A percentile compares a stretch with the other conserved stretches of the same genome.
Conservation (phyloP, 2,888 invertebrate genomes). For the Stegana nigrithorax region DNA sequence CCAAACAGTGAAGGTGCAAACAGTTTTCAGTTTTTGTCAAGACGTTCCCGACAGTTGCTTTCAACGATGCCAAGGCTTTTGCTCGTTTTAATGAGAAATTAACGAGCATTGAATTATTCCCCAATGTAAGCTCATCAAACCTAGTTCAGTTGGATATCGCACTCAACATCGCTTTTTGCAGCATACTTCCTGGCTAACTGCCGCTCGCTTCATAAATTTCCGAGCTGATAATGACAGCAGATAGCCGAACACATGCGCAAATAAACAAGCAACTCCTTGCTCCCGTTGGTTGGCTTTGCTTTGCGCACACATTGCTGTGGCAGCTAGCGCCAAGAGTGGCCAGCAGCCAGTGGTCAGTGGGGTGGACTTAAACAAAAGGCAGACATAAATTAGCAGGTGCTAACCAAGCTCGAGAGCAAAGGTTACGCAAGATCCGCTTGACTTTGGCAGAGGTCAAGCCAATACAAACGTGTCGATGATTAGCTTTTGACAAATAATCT, state of each 20-base stretch:
- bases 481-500: conserved; percentile 2
- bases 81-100: conserved; percentile 22
- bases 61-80: background rate
- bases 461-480: background rate
- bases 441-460: background rate
- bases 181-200: background rate
- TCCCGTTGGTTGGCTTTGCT: too few species aligned
- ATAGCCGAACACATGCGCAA: too few species aligned
- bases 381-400: too few species aligned
- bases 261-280: too few species aligned
- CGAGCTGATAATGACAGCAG: background rate
- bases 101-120: conserved; percentile 21
- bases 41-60: too few species aligned
- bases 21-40: too few species aligned
- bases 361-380: too few species aligned
- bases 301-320: too few species aligned
- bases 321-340: too few species aligned
- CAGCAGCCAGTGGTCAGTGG: too few species aligned
- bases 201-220: background rate
- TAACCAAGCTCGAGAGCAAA: background rate
- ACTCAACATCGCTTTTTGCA: background rate
- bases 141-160: background rate
- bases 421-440: background rate
- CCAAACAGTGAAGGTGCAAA: too few species aligned
- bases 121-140: conserved; percentile 11